A percentile compares a stretch with the other conserved stretches of the same genome.
Evolutionary conservation across 2,888 invertebrate genomes (phyloP).

Genomic region (Phorcus lineatus): DNA sequence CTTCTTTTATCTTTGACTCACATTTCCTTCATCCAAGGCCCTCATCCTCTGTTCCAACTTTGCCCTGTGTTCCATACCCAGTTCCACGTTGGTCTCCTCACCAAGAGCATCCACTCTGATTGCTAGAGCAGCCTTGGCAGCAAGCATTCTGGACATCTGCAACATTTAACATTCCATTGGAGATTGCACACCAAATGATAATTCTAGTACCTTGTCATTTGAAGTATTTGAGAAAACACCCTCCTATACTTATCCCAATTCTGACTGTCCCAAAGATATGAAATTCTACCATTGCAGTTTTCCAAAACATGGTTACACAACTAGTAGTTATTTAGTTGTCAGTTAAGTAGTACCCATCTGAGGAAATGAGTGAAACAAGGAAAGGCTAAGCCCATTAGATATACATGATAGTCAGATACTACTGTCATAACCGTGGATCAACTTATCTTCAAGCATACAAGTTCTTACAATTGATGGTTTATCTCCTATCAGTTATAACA

Average conservation of each 20-base stretch:
- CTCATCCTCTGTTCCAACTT: constrained; percentile 87
- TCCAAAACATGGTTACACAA: too few species aligned
- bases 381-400: too few species aligned
- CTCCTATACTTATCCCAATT: background rate
- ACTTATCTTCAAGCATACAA: too few species aligned
- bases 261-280: background rate
- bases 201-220: background rate
- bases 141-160: constrained; percentile 90
- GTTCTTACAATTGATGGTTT: too few species aligned
- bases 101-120: constrained; percentile 97
- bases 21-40: constrained; percentile 88
- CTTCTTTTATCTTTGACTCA: background rate
- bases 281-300: too few species aligned
- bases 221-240: background rate
- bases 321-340: too few species aligned
- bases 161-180: constrained; percentile 27
- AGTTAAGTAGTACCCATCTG: too few species aligned
- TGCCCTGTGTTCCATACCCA: constrained; percentile 92
- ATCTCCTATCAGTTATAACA: too few species aligned
- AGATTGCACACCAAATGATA: background rate
- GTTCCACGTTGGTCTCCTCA: constrained; percentile 86
- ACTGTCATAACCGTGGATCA: too few species aligned
- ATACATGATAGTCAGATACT: too few species aligned
- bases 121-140: constrained; percentile 95
- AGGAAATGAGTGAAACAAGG: too few species aligned